Conservation (phyloP, 2,113 vertebrate genomes). For the Thalassarche chlororhynchos region DNA sequence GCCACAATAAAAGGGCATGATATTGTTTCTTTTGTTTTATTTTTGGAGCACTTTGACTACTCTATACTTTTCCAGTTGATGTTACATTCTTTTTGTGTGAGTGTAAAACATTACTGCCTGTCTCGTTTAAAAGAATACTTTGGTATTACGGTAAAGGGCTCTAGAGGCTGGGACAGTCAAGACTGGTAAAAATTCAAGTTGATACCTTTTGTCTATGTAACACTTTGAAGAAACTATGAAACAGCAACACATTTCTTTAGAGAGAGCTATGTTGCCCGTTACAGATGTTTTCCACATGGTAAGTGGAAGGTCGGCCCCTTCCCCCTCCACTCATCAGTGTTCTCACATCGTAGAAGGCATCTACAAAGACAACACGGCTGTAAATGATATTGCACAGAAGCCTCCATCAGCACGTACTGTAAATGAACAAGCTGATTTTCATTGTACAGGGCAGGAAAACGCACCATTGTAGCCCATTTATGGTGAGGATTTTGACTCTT, state of each 20-base stretch:
- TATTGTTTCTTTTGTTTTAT: constrained; percentile 63
- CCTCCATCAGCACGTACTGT: neutral
- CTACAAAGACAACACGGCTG: constrained; percentile 35
- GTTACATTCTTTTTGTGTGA: constrained; percentile 57
- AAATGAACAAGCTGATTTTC: neutral
- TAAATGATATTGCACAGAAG: constrained; percentile 34
- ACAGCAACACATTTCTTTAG: constrained; percentile 23
- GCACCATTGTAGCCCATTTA: neutral
- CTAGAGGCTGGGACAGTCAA: constrained; percentile 48
- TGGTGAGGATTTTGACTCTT: neutral
- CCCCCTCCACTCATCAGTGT: constrained; percentile 53
- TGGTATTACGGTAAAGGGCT: constrained; percentile 47
- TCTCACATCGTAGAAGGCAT: constrained; percentile 48
- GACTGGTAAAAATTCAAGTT: constrained; percentile 37
- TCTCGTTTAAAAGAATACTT: constrained; percentile 22
- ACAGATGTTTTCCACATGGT: constrained; percentile 68
- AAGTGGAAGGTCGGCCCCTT: neutral
- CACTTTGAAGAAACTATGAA: constrained; percentile 44
- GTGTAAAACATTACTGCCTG: constrained; percentile 48
- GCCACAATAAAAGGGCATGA: constrained; percentile 53
- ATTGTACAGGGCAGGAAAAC: neutral
- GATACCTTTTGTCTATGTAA: constrained; percentile 38
- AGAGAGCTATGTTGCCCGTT: neutral
- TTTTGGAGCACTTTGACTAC: constrained; percentile 55
- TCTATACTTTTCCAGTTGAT: constrained; percentile 60